Base-by-base conservation (phyloP, 1,140 invertebrate species). In the Trichoplusia ni region DNA sequence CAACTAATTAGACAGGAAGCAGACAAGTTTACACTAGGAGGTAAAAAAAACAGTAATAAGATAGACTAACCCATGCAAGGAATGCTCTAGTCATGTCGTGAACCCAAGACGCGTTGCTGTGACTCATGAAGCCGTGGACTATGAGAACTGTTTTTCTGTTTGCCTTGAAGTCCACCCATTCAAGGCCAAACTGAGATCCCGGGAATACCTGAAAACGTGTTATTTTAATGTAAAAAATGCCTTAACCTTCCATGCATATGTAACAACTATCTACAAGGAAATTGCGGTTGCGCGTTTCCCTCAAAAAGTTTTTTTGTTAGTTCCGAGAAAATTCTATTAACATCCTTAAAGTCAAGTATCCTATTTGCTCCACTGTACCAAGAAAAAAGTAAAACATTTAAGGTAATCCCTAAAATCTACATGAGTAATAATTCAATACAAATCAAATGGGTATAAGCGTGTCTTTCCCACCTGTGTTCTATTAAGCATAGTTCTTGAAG, bases 111-210 rank as follows among this genome's bases (percentile, higher is more conserved):
- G 91, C 87, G 23, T 91, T 82, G 31, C 92, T 91, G 56, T 92
- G 83, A 14, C 92, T 92, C 81, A 93, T 86, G 73, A 93, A 93
- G 0, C 92, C 92, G 53, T 93, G 92, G 2, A 93, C 87, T 16
- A 93, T 93, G 53, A 93, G 64, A 7, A 92, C 73, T 0, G 92
- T 93, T 21, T 71, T 84, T 23, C 91, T 86, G 6, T 75, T 69
- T 0, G 91, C 82, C 14, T 87, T 71, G 71, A 92, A 93, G 60
- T 92, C 91, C 0, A 91, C 91, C 91, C 91, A 93, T 59, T 93
- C 91, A 2, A 93, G 66, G n/a, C 92, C 91, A 58, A 93, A 93
- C 38, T 93, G 92, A 0, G 87, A 61, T 5, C 91, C 92, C 2
- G 77, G 73, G 27, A 61, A 79, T 6, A 90, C 83, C 87, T 88